A percentile compares a stretch with the other conserved stretches of the same genome.
These are phyloP conservation scores for Acleris emargana DNA, from an alignment of 2,888 invertebrate genomes.

Conservation along the genomic window DNA sequence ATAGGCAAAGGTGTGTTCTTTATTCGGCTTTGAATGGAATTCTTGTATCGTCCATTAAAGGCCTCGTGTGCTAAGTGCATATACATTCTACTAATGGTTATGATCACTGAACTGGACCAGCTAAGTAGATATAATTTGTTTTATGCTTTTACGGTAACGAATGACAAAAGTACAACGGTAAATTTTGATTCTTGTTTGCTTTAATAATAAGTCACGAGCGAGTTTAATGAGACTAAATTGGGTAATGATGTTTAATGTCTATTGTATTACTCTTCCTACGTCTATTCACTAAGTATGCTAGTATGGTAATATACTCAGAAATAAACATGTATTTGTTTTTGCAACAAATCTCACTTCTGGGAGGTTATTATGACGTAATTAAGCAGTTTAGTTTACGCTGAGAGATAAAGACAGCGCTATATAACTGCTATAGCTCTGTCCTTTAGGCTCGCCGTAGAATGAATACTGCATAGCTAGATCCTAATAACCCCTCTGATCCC, in stretches of 20 bases:
- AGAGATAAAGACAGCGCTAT: too few species aligned
- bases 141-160: not conserved
- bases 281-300: not conserved
- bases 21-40: conserved; percentile 13
- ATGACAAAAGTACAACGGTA: conserved; percentile 12
- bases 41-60: conserved; percentile 14
- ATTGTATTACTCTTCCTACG: conserved; percentile 15
- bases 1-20: conserved; percentile 35
- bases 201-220: conserved; percentile 22
- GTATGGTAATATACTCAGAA: not conserved
- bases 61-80: conserved; percentile 4
- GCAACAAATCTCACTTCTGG: not conserved
- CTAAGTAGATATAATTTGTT: not conserved
- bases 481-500: conserved; percentile 1
- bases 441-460: too few species aligned
- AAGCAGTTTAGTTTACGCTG: too few species aligned
- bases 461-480: too few species aligned
- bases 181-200: conserved; percentile 10
- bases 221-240: conserved; percentile 31
- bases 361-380: too few species aligned
- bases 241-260: conserved; percentile 25
- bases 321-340: not conserved
- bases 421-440: too few species aligned
- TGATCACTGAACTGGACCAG: not conserved
- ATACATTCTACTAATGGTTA: not conserved